Base-by-base conservation (phyloP, 2,888 invertebrate genomes). In the Rotaria socialis region DNA sequence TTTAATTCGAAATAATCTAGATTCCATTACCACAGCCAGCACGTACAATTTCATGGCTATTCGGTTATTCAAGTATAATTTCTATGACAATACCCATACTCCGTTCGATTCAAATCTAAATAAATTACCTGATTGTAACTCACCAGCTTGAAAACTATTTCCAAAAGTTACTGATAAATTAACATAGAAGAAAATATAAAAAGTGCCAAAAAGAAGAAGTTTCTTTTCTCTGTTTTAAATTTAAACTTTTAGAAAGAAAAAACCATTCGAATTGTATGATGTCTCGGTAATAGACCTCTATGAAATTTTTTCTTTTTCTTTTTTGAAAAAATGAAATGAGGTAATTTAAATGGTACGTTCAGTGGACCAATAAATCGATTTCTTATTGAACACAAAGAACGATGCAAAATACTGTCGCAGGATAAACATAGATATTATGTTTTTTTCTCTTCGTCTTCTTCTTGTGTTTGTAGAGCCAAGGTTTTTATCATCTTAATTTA, bases 11-110 rank as follows among this genome's bases (percentile, higher is more conserved):
- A 19, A 67, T 35, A 67, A 2, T 27, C 5, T n/a, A 67, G 67
- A 35, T 35, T 67, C 75, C 75, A 24, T 75, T 75, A 47, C 75
- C 75, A 7, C 75, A 75, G 47, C 75, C 75, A 43, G 43, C 75
- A 75, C 41, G 75, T n/a, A 75, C 75, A 47, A 43, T 75, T 8
- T 75, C 75, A 24, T 75, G 75, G 75, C 6, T 75, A 10, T 0
- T 75, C 19, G 75, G 75, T 3, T 75, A 75, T 75, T 41, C 75
- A 75, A 75, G 24, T n/a, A 75, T 47, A 8, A 75, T 75, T 24
- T 75, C 75, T 43, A 75, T 75, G 75, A n/a, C 75, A 16, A 67
- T 67, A 35, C 67, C 67, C 27, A 35, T 67, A 14, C 27, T 67
- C 35, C 67, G 67, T 67, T 67, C 67, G 4, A 67, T 67, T 67